Evolutionary conservation across 2,888 invertebrate genomes (phyloP).

Genomic region (Eupithecia abbreviata): DNA sequence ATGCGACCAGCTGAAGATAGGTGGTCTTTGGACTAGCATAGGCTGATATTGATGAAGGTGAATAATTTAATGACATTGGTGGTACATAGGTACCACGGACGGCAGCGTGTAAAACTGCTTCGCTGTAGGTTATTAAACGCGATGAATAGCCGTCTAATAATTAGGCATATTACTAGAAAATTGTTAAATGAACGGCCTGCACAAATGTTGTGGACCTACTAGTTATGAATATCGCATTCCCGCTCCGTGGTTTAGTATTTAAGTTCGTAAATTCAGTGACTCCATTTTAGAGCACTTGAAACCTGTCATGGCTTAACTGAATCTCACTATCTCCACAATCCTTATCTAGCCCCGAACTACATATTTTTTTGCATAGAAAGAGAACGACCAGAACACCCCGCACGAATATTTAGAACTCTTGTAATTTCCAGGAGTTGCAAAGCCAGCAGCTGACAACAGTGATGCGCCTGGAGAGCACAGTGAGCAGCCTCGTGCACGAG

Average conservation of each 20-base stretch:
- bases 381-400: too few relatives aligned
- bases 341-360: too few relatives aligned
- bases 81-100: too few relatives aligned
- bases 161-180: neutral
- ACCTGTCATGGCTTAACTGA: neutral
- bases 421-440: constrained; percentile 67
- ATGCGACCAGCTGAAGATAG: neutral
- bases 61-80: too few relatives aligned
- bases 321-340: too few relatives aligned
- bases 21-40: too few relatives aligned
- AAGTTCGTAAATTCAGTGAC: neutral
- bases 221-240: neutral
- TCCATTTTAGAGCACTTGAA: neutral
- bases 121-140: too few relatives aligned
- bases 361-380: too few relatives aligned
- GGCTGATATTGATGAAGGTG: too few relatives aligned
- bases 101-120: too few relatives aligned
- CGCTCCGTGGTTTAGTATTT: neutral
- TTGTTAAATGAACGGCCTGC: neutral
- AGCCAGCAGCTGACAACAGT: constrained; percentile 80
- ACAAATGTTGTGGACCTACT: too few relatives aligned
- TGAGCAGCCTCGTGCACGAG: constrained; percentile 76
- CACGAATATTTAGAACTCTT: neutral
- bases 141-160: too few relatives aligned
- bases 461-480: constrained; percentile 76